phyloP scores from a whole-genome alignment of 1,140 invertebrate genomes.

The Aplysia californica region DNA sequence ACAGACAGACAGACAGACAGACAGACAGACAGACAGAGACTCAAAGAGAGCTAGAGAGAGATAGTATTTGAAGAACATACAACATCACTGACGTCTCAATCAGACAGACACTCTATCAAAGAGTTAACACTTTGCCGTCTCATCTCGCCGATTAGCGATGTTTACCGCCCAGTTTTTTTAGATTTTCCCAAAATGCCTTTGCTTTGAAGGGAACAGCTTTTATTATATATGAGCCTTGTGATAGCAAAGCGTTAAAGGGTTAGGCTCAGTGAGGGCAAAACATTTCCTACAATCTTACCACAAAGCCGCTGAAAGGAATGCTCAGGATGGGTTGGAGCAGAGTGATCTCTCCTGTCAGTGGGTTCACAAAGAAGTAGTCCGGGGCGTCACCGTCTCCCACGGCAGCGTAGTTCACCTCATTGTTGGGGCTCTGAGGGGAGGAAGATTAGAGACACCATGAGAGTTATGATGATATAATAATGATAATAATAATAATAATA shows the following conservation, averaged over 20 bases:
- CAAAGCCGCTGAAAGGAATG: conserved; percentile 36
- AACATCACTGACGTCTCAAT: conserved; percentile 19
- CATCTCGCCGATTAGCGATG: too few relatives aligned
- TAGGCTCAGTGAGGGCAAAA: too few relatives aligned
- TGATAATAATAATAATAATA: too few relatives aligned
- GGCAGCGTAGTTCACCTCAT: conserved; percentile 32
- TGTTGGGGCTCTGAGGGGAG: conserved; percentile 40
- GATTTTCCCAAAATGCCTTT: too few relatives aligned
- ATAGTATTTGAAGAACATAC: not conserved
- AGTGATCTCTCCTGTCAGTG: conserved; percentile 83
- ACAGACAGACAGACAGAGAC: not conserved
- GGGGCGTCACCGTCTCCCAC: conserved; percentile 30
- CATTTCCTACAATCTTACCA: conserved; percentile 43
- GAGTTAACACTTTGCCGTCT: too few relatives aligned
- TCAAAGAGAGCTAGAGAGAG: not conserved
- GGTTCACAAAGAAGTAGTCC: conserved; percentile 82
- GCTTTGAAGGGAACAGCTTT: too few relatives aligned
- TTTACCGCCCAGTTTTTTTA: too few relatives aligned
- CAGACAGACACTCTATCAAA: conserved; percentile 20
- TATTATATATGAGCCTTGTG: too few relatives aligned
- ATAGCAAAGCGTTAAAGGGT: too few relatives aligned
- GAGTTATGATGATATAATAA: not conserved
- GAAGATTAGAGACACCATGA: not conserved
- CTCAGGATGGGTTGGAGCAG: conserved; percentile 36
- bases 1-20: not conserved